A percentile compares a stretch with the other conserved stretches of the same genome.
phyloP scores from a whole-genome alignment of 1,140 invertebrate species.

The Drosophila tsacasi region DNA sequence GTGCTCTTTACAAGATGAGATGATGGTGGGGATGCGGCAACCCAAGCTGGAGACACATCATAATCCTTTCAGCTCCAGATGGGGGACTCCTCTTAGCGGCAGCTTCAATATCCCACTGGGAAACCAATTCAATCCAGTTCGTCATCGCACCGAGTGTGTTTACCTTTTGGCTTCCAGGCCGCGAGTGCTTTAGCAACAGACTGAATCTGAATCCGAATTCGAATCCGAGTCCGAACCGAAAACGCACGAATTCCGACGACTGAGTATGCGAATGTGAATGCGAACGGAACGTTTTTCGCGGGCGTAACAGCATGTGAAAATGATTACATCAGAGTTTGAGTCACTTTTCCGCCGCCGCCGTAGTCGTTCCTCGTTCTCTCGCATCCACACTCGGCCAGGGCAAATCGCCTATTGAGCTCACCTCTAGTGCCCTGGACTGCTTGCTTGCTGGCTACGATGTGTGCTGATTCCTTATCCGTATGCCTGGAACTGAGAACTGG shows the following conservation, averaged over 20 bases:
- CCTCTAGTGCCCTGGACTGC: conserved; percentile 50
- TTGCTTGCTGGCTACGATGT: background rate
- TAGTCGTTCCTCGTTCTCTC: conserved; percentile 17
- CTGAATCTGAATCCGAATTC: conserved; percentile 26
- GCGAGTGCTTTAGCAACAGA: conserved; percentile 37
- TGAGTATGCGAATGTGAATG: conserved; percentile 22
- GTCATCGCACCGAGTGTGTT: conserved; percentile 24
- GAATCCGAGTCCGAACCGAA: conserved; percentile 17
- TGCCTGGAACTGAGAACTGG: conserved; percentile 59
- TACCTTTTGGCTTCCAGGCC: conserved; percentile 59
- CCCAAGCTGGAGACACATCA: background rate
- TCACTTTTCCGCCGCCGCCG: conserved; percentile 60
- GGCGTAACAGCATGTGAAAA: conserved; percentile 67
- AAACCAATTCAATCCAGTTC: conserved; percentile 10
- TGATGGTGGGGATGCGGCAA: background rate
- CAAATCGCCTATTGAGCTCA: conserved; percentile 65
- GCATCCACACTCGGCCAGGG: conserved; percentile 41
- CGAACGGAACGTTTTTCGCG: conserved; percentile 52
- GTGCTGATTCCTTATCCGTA: background rate
- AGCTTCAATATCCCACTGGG: background rate
- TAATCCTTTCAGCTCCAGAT: background rate
- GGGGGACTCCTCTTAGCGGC: too few relatives aligned
- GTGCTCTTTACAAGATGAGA: background rate
- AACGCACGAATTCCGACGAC: conserved; percentile 19
- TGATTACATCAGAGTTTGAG: conserved; percentile 83